phyloP scores from a whole-genome alignment of 2,797 vertebrate genomes.

The Hemitrygon akajei region DNA sequence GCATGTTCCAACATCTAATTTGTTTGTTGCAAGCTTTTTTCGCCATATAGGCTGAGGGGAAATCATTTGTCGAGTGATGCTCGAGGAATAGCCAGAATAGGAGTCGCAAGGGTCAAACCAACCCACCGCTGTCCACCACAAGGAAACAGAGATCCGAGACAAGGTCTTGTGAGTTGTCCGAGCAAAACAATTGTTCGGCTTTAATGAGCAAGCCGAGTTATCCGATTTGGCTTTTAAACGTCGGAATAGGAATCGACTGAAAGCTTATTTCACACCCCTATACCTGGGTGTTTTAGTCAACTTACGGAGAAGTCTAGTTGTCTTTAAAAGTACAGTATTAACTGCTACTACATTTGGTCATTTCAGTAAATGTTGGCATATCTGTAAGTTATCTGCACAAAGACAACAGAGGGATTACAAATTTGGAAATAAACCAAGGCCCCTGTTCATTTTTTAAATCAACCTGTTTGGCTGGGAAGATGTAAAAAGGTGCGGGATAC shows the following conservation, averaged over 20 bases:
- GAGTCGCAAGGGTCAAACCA: too few relatives aligned
- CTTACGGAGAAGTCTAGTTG: background rate
- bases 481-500: background rate
- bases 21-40: too few relatives aligned
- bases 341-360: background rate
- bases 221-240: background rate
- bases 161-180: background rate
- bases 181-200: too few relatives aligned
- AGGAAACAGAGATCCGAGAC: background rate
- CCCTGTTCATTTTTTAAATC: background rate
- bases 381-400: background rate
- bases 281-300: background rate
- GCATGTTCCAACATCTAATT: too few relatives aligned
- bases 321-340: background rate
- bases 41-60: background rate
- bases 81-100: background rate
- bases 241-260: background rate
- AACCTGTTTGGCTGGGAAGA: background rate
- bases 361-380: background rate
- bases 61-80: background rate
- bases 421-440: background rate
- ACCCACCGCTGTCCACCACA: too few relatives aligned
- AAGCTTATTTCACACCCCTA: background rate
- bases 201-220: too few relatives aligned
- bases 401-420: background rate